Conservation (phyloP, 2,113 vertebrate species). For the Datnioides undecimradiatus region DNA sequence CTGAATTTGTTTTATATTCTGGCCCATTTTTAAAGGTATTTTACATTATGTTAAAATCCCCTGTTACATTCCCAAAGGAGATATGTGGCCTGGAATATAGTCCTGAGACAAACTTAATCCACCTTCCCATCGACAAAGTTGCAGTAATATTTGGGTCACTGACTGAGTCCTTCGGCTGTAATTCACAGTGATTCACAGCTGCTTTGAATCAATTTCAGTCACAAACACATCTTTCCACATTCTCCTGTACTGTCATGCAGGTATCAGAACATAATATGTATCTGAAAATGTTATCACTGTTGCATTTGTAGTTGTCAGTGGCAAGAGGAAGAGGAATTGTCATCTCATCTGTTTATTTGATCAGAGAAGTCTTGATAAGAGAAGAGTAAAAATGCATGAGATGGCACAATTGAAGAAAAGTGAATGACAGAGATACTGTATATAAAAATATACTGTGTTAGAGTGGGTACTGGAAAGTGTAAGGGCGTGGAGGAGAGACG, state of each 20-base stretch:
- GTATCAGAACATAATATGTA: no score
- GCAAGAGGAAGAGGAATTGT: conserved; percentile 3
- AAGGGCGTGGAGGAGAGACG: not conserved
- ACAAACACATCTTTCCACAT: not conserved
- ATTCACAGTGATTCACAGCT: conserved; percentile 1
- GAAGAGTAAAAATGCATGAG: conserved; percentile 10
- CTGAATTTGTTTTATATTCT: not conserved
- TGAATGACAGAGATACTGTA: not conserved
- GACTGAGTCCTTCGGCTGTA: conserved; percentile 7
- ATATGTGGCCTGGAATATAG: conserved; percentile 16
- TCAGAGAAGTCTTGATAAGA: no score
- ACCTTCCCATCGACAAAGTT: not conserved
- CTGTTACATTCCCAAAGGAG: conserved; percentile 5
- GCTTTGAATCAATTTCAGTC: not conserved
- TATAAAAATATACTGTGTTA: not conserved
- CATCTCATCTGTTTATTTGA: not conserved
- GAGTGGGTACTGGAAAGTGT: not conserved
- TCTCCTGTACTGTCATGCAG: not conserved
- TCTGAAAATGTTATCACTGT: no score
- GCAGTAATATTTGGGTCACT: conserved; percentile 25
- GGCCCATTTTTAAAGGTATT: not conserved
- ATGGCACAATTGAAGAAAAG: no score
- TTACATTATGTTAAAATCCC: conserved; percentile 3
- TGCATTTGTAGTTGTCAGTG: conserved; percentile 8
- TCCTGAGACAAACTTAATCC: conserved; percentile 13